Evolutionary conservation across 2,888 invertebrate species (phyloP), one percentile per base, ranked within the genome.

Genomic region (Eutolmus rufibarbis): DNA sequence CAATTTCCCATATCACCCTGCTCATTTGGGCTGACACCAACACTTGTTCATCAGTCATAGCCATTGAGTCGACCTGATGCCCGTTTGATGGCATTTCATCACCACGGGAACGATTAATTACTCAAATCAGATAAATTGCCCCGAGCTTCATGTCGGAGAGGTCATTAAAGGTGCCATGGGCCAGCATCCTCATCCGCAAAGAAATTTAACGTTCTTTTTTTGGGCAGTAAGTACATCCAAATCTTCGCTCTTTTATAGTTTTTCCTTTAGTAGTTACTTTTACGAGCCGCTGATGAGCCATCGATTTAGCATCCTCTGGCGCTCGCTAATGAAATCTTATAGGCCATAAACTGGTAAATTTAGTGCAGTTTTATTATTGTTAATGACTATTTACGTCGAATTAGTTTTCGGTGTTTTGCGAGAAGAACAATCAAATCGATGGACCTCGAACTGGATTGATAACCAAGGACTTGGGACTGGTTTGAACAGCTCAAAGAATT

Each of bases 91-190:
- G 43, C 81, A 34, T 81, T 81, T 81, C 81, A 81, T 81, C 81
- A 81, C 56, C 34, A 7, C 34, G 28, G 34, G 14, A 81, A 51
- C 81, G 51, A 81, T 81, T 81, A 81, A 81, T 81, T 81, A 56
- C 81, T 81, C 56, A 81, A 81, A 81, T 46, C 34, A 81, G 81
- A 56, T 81, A 81, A 51, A 81, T 81, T 81, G 81, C 51, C 56
- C n/a, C n/a, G 34, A 51, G 56, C 56, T 81, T 51, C 23, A 56
- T 81, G 51, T 81, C 56, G 19, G 81, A 81, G 56, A 56, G 81
- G 81, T 51, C 81, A 81, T 81, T 81, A 81, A 56, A 56, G 16
- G 56, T 51, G 46, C 51, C 51, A 31, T 16, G 43, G 43, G 23
- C 23, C 56, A 14, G 81, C 56, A 81, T 81, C 56, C 14, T 12